phyloP scores from a whole-genome alignment of 2,888 invertebrate species.

The Spilarctia lutea region DNA sequence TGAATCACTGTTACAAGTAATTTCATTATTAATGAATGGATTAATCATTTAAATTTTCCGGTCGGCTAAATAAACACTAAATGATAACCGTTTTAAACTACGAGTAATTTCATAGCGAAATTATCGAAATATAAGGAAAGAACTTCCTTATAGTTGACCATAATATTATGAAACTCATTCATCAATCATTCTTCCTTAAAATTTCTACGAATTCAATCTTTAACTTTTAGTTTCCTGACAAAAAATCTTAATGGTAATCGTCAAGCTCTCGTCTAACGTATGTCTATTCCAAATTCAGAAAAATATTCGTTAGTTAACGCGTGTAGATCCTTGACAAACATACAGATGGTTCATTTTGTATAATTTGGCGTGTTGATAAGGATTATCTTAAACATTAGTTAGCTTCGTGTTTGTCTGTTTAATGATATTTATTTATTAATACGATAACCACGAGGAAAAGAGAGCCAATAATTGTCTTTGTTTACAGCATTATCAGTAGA shows the following conservation, averaged over 20 bases:
- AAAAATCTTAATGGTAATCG: background rate
- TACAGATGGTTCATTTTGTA: background rate
- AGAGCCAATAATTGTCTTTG: background rate
- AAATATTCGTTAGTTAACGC: background rate
- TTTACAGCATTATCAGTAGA: background rate
- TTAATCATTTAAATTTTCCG: slow-evolving; percentile 10
- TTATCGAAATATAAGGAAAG: background rate
- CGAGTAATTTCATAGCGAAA: background rate
- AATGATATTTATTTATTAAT: background rate
- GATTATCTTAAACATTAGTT: background rate
- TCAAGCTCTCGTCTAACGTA: background rate
- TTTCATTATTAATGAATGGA: background rate
- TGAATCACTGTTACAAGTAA: slow-evolving; percentile 7
- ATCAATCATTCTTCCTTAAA: background rate
- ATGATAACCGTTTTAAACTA: background rate
- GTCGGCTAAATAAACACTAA: background rate
- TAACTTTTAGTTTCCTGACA: background rate
- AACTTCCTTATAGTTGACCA: no score
- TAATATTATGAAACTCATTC: no score
- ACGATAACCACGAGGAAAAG: background rate
- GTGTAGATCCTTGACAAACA: background rate
- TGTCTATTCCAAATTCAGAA: background rate
- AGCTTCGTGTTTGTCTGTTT: background rate
- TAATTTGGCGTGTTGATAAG: background rate
- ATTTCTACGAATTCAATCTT: background rate